Percentiles rank a stretch among this genome's conserved stretches.
Conservation (phyloP, 2,888 invertebrate genomes). For the Marronus borbonicus region DNA sequence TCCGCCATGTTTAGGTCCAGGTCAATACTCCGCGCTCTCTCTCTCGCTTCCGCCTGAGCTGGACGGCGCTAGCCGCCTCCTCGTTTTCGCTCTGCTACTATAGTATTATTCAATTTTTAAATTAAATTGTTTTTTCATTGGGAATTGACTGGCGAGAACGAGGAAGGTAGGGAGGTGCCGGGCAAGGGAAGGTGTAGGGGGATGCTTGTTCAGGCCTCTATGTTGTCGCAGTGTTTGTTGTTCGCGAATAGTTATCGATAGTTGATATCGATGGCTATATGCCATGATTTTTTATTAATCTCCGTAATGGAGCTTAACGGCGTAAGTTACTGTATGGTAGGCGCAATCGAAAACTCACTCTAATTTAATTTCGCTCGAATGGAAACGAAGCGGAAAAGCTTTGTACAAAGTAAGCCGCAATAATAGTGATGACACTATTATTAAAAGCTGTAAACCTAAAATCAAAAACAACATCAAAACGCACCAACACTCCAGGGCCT, state of each 20-base stretch:
- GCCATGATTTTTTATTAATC: not conserved
- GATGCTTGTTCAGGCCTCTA: not conserved
- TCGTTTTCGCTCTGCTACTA: not conserved
- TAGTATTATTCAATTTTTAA: constrained; percentile 51
- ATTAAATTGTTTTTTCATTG: constrained; percentile 52
- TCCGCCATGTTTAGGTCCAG: constrained; percentile 67
- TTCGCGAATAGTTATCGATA: not conserved
- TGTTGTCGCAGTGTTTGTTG: not conserved
- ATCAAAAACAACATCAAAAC: too few relatives aligned
- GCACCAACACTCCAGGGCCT: too few relatives aligned
- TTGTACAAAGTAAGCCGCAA: too few relatives aligned
- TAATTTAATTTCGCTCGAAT: too few relatives aligned
- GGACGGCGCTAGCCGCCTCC: not conserved
- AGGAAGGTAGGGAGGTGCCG: not conserved
- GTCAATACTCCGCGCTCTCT: constrained; percentile 36
- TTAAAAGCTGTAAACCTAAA: too few relatives aligned
- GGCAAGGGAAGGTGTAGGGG: not conserved
- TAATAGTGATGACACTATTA: too few relatives aligned
- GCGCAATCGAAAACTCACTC: too few relatives aligned
- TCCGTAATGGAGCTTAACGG: constrained; percentile 1
- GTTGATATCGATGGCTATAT: not conserved
- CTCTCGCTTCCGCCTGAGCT: not conserved
- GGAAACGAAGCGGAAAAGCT: too few relatives aligned
- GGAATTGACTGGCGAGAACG: constrained; percentile 24
- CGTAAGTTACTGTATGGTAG: not conserved